Evolutionary conservation across 2,888 invertebrate species (phyloP).

Genomic region (Eilema depressum): DNA sequence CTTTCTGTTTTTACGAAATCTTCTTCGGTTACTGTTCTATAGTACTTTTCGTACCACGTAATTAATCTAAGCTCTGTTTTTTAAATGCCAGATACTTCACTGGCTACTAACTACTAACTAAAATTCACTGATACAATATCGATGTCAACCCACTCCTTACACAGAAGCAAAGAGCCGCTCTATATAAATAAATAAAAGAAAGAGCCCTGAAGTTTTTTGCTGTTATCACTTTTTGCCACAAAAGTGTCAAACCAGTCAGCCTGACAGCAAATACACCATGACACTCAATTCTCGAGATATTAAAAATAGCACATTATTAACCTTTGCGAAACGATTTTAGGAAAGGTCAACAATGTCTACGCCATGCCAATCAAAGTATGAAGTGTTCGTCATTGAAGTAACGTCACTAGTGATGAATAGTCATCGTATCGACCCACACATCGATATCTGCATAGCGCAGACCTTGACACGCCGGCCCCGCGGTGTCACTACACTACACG

Average conservation of each 20-base stretch:
- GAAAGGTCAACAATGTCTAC: not conserved
- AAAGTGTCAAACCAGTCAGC: not conserved
- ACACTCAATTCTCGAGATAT: not conserved
- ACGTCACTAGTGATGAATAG: slow-evolving; percentile 54
- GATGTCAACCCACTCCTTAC: no score
- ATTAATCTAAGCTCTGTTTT: no score
- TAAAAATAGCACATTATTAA: not conserved
- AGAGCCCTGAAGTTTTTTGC: not conserved
- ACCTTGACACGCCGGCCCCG: slow-evolving; percentile 69
- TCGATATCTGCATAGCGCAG: slow-evolving; percentile 78
- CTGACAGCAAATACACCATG: not conserved
- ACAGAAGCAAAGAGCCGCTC: no score
- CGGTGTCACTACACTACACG: slow-evolving; percentile 47
- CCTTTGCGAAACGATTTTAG: slow-evolving; percentile 16
- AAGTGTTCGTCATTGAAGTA: slow-evolving; percentile 53
- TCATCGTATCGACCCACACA: slow-evolving; percentile 64
- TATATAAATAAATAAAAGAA: no score
- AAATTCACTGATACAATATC: no score
- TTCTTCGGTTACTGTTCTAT: no score
- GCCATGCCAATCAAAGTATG: slow-evolving; percentile 25
- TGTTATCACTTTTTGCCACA: not conserved
- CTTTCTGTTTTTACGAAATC: no score
- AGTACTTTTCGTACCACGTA: no score
- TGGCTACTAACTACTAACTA: no score
- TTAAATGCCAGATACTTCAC: no score